Evolutionary conservation across 2,797 vertebrate species (phyloP).

Genomic region (Danio choprae): DNA sequence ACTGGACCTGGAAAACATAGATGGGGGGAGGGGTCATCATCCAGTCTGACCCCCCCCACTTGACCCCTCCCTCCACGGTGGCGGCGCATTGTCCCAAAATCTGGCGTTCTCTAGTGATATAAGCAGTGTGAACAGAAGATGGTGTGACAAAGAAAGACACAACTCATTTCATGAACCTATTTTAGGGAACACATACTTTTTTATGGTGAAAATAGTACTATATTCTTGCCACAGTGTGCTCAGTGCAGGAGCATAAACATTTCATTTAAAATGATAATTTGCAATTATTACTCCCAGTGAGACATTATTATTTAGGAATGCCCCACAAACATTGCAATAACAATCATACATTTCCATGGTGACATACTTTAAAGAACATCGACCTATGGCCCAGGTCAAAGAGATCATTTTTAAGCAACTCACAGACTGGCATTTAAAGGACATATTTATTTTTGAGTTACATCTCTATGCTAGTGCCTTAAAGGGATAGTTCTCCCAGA

Average conservation of each 20-base stretch:
- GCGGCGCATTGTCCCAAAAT: slow-evolving; percentile 79
- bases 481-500: not conserved
- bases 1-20: slow-evolving; percentile 84
- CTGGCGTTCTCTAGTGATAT: slow-evolving; percentile 82
- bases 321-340: slow-evolving; percentile 4
- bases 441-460: not conserved
- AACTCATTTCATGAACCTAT: slow-evolving; percentile 27
- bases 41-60: slow-evolving; percentile 75
- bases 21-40: slow-evolving; percentile 78
- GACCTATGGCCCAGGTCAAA: not conserved
- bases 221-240: not conserved
- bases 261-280: slow-evolving; percentile 1
- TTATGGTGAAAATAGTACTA: not conserved
- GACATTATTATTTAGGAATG: not conserved
- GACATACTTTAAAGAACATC: slow-evolving; percentile 7
- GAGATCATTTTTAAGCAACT: slow-evolving; percentile 10
- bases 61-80: slow-evolving; percentile 77
- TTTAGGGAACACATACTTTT: not conserved
- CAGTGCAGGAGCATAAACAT: not conserved
- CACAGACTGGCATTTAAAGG: not conserved
- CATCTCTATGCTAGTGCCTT: not conserved
- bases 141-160: slow-evolving; percentile 41
- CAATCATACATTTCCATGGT: not conserved
- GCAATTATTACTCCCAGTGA: not conserved
- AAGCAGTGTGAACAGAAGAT: slow-evolving; percentile 76